A percentile compares a stretch with the other conserved stretches of the same genome.
These are phyloP conservation scores for Heliangelus exortis DNA, from an alignment of 2,797 vertebrate species.

Conservation along the genomic window DNA sequence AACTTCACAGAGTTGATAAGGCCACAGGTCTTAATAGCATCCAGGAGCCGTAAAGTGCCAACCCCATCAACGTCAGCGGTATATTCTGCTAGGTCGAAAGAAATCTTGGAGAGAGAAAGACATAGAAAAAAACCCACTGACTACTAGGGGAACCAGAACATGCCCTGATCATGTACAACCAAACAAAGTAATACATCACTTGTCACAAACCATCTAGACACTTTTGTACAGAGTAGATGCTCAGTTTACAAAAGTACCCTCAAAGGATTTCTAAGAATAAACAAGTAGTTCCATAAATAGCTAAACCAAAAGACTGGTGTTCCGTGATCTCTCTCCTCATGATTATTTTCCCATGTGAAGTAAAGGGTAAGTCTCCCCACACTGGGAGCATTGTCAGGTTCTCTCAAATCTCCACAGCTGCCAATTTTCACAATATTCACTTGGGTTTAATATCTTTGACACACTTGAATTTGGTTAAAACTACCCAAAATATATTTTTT, in stretches of 20 bases:
- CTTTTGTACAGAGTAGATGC: not conserved
- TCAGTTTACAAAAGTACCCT: constrained; percentile 29
- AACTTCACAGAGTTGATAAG: constrained; percentile 91
- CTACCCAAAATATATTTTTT: not conserved
- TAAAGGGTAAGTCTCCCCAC: not conserved
- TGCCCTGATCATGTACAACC: not conserved
- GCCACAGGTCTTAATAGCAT: constrained; percentile 95
- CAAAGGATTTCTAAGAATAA: constrained; percentile 60
- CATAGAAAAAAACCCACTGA: not conserved
- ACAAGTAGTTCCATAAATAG: constrained; percentile 48
- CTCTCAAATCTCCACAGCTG: not conserved
- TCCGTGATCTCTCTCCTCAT: not conserved
- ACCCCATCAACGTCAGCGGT: constrained; percentile 96
- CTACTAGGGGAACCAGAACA: not conserved
- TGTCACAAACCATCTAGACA: constrained; percentile 3
- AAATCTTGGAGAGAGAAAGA: constrained; percentile 83
- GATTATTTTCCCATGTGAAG: constrained; percentile 52
- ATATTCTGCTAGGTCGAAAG: constrained; percentile 97
- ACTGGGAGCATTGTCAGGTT: not conserved
- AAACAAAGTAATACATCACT: constrained; percentile 4
- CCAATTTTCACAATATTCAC: not conserved
- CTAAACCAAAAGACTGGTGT: not conserved
- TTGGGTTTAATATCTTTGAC: not conserved
- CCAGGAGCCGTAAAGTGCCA: constrained; percentile 92
- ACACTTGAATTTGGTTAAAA: not conserved